These are phyloP conservation scores for Drosophila cardini DNA, from an alignment of 1,140 invertebrate species.

Conservation along the genomic window DNA sequence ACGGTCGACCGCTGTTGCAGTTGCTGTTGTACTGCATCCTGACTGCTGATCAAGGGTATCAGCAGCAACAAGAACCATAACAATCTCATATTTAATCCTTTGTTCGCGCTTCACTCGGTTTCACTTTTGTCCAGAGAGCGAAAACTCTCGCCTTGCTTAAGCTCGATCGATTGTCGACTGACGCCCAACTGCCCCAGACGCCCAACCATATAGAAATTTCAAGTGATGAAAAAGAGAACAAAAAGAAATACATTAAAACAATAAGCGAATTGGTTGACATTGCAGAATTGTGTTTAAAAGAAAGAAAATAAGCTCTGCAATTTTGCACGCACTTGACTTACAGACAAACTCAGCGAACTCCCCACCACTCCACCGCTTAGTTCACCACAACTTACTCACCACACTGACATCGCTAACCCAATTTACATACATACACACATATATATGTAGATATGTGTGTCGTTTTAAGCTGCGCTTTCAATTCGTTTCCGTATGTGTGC, in stretches of 20 bases:
- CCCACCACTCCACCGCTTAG: not conserved
- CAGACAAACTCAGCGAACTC: not conserved
- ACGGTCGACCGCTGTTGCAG: slow-evolving; percentile 8
- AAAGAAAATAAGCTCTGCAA: slow-evolving; percentile 47
- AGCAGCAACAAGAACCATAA: slow-evolving; percentile 56
- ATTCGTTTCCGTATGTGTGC: slow-evolving; percentile 70
- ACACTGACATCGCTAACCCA: not conserved
- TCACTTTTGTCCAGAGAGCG: not conserved
- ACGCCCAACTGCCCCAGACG: slow-evolving; percentile 39
- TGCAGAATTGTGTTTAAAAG: slow-evolving; percentile 54
- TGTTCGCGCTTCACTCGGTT: not conserved
- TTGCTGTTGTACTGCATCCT: no score
- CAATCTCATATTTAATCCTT: slow-evolving; percentile 51
- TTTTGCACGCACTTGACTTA: slow-evolving; percentile 63
- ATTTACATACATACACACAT: not conserved
- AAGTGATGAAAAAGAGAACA: not conserved
- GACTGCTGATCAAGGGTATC: slow-evolving; percentile 40
- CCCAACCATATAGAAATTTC: slow-evolving; percentile 75
- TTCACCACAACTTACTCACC: not conserved
- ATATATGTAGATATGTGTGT: not conserved
- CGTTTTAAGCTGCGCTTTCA: slow-evolving; percentile 1
- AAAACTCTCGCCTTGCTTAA: slow-evolving; percentile 51
- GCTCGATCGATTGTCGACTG: slow-evolving; percentile 55
- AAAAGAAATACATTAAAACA: not conserved
- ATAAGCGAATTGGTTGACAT: slow-evolving; percentile 61